Conservation (phyloP, 2,797 vertebrate species). For the Bothrops alternatus region DNA sequence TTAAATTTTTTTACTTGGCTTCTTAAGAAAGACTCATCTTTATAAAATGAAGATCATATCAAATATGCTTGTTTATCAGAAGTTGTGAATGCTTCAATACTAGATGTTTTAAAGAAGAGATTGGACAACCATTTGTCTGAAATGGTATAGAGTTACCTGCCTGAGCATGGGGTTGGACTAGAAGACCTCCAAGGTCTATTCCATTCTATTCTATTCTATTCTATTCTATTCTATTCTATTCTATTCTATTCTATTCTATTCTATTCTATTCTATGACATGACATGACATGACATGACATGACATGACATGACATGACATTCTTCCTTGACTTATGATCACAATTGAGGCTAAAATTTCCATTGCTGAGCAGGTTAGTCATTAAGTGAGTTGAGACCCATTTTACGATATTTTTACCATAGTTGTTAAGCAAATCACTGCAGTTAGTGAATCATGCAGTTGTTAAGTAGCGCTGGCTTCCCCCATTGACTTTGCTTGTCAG, state of each 20-base stretch:
- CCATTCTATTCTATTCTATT: no score
- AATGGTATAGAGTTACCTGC: no score
- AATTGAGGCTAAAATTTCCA: not conserved
- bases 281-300: no score
- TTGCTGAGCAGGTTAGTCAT: not conserved
- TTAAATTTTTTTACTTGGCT: not conserved
- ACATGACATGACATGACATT: no score
- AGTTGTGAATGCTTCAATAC: no score
- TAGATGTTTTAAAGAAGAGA: no score
- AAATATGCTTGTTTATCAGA: not conserved
- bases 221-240: no score
- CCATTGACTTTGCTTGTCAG: not conserved
- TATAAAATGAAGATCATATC: not conserved
- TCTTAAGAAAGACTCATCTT: conserved; percentile 15
- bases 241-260: no score
- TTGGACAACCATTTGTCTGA: no score
- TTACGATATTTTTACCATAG: not conserved
- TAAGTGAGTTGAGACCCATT: not conserved
- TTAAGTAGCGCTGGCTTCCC: not conserved
- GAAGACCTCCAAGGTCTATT: no score
- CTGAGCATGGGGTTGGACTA: no score
- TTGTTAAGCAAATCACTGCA: not conserved
- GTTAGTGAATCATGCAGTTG: not conserved
- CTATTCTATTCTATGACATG: no score
- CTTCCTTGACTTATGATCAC: not conserved